Base-by-base conservation (phyloP, 2,888 invertebrate genomes). In the Clitarchus hookeri region DNA sequence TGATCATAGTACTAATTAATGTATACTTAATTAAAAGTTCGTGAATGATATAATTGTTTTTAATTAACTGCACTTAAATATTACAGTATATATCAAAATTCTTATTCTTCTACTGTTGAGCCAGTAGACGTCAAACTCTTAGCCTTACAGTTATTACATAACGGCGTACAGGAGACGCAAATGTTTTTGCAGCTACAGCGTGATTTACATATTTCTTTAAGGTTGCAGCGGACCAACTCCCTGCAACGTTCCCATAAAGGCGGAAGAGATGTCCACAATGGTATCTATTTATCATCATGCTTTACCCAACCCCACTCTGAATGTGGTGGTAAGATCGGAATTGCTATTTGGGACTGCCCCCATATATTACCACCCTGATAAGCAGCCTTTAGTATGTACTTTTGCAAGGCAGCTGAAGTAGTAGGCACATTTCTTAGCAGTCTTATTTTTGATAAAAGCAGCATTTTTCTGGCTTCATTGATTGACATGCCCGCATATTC, bases 161-260 rank as follows among this genome's bases (percentile, higher is more conserved):
- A 8, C n/a, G 11, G 78, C 11, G 78, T 78, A 78, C 78, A 78
- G 78, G 78, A 78, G n/a, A 78, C 11, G n/a, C 26, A 11, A 78
- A 78, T 48, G 11, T 78, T 78, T 78, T 78, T 3, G 78, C 4
- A 78, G 78, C 78, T 78, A 78, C 78, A 78, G 0, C 78, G 11
- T 78, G 78, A 78, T 6, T 26, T 78, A 26, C 19, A 78, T 78
- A 11, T 23, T 78, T 23, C 78, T 78, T 78, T 8, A 78, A 6
- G 78, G 19, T 78, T 78, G 78, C 78, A 78, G 26, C 26, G 19
- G 78, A 78, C n/a, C 78, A 78, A 78, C 78, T 78, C 78, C n/a
- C 78, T 78, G 78, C 78, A 78, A 78, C 78, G 11, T 25, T 78
- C 78, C 78, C 78, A 78, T 78, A 12, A 16, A 78, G n/a, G 78